Evolutionary conservation across 2,888 invertebrate species (phyloP), one percentile per base, ranked within the genome.

Genomic region (Anagyrus pseudococci): DNA sequence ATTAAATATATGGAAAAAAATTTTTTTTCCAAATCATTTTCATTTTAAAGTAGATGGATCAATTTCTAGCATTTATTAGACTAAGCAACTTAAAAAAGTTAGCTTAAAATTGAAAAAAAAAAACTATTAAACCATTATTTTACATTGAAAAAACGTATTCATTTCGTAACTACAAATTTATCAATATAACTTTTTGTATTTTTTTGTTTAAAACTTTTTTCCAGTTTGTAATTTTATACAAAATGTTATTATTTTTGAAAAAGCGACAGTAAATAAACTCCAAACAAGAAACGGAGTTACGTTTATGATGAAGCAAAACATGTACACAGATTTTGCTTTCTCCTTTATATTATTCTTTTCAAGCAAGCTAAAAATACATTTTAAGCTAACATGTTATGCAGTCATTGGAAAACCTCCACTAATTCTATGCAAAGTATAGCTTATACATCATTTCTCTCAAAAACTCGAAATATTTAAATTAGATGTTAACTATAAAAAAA

Each of bases 391-490:
- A 68, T 73, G 70, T 71, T 71, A 72, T 85, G 84, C 83, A 84
- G 85, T 84, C 85, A 85, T 87, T 86, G 89, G 89, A 90, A 90
- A 90, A 90, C 88, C 68, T 89, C 87, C 90, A 91, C 90, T 91
- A 91, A 89, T 90, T 91, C 89, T 90, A 91, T 91, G 91, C 91
- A 91, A 91, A 92, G 91, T 91, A 91, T 91, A 91, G 91, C 89
- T 90, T 90, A 90, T 91, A 90, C 80, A 83, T 70, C 59, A 47
- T 54, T 52, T 55, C 50, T 56, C n/a, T 46, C 33, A 47, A 61
- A 52, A 46, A 37, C 47, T 2, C 44, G 22, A 62, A 46, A 33
- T 41, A 15, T 8, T 41, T 29, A 29, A 4, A 29, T 29, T 10
- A 10, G 6, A 29, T 29, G 29, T 29, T 7, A 4, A 10, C 6